Conservation (phyloP, 2,888 invertebrate genomes). For the Xiphydria camelus region DNA sequence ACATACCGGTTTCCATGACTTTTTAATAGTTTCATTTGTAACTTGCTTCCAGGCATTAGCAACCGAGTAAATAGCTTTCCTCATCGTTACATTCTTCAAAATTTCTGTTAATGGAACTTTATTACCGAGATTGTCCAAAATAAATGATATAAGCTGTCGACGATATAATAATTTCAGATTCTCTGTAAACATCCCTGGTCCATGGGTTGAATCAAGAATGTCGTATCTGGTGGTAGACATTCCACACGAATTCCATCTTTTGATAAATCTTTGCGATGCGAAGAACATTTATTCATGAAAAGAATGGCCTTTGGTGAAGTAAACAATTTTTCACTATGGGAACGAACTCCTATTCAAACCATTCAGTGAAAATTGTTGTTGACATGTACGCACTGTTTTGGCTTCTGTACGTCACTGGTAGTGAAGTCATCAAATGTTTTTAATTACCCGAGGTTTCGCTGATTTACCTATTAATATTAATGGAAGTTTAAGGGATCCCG, state of each 20-base stretch:
- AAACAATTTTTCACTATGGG: no score
- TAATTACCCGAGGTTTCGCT: no score
- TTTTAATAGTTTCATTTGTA: constrained; percentile 2
- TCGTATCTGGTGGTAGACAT: constrained; percentile 14
- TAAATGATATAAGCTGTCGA: constrained; percentile 2
- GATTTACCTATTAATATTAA: no score
- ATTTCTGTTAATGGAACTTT: neutral
- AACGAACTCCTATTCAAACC: no score
- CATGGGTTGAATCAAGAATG: constrained; percentile 8
- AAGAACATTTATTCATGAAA: constrained; percentile 10
- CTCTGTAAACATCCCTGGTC: constrained; percentile 10
- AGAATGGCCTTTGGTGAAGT: constrained; percentile 9
- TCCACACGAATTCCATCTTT: neutral
- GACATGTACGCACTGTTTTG: no score
- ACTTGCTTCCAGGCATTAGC: constrained; percentile 7
- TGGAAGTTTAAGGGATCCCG: no score
- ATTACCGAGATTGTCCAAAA: neutral
- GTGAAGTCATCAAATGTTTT: no score
- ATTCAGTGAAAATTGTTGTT: no score
- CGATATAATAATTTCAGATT: constrained; percentile 10
- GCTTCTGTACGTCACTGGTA: no score
- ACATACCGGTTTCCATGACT: constrained; percentile 12
- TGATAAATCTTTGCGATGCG: neutral
- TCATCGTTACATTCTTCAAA: constrained; percentile 6
- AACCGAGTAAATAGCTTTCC: constrained; percentile 10